A percentile compares a stretch with the other conserved stretches of the same genome.
Evolutionary conservation across 2,888 invertebrate genomes (phyloP).

Genomic region (Eurytoma adleriae): DNA sequence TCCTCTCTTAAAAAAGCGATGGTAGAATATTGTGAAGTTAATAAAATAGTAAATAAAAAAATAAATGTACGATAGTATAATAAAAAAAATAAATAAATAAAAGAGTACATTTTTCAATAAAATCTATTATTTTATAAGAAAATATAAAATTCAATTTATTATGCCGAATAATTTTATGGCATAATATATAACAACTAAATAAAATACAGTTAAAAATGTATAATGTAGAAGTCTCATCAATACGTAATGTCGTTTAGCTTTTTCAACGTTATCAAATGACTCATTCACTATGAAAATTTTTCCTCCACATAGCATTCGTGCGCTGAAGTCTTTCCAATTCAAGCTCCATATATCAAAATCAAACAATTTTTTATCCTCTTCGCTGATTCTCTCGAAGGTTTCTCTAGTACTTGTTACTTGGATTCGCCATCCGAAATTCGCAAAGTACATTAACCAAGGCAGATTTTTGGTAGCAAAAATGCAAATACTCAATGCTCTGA

Average conservation of each 20-base stretch:
- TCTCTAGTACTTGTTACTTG: conserved; percentile 57
- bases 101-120: no score
- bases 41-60: no score
- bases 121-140: no score
- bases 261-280: not conserved
- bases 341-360: conserved; percentile 61
- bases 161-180: not conserved
- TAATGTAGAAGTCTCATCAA: conserved; percentile 2
- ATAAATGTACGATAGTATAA: no score
- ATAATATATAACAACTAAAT: not conserved
- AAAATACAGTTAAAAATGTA: not conserved
- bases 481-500: conserved; percentile 6
- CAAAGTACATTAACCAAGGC: conserved; percentile 31
- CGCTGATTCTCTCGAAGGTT: conserved; percentile 60
- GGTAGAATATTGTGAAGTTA: no score
- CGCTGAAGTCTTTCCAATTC: conserved; percentile 57
- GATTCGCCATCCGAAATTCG: conserved; percentile 57
- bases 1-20: no score
- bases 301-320: not conserved
- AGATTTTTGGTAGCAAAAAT: not conserved
- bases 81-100: no score
- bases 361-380: conserved; percentile 62
- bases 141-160: not conserved
- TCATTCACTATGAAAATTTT: not conserved
- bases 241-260: not conserved